Evolutionary conservation across 2,113 vertebrate genomes (phyloP).

Genomic region (Hippoglossus stenolepis): DNA sequence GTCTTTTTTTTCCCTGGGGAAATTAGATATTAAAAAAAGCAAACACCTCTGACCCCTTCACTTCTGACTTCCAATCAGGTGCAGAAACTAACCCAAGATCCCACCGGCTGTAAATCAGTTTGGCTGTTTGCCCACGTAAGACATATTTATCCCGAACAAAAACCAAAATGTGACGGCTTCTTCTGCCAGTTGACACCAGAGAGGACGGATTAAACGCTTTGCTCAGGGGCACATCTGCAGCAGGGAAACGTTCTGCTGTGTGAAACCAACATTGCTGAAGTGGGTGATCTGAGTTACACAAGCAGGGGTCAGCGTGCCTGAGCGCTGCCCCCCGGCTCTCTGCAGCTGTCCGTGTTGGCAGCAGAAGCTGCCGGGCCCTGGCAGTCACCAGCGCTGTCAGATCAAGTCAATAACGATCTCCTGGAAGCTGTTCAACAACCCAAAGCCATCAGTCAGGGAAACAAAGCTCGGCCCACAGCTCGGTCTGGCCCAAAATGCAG

Average conservation of each 20-base stretch:
- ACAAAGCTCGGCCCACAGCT: conserved; percentile 70
- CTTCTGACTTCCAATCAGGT: too few relatives aligned
- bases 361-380: conserved; percentile 16
- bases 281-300: conserved; percentile 15
- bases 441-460: conserved; percentile 67
- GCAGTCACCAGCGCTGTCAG: conserved; percentile 56
- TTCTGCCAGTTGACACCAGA: background rate
- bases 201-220: conserved; percentile 18
- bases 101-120: too few relatives aligned
- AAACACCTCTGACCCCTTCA: too few relatives aligned
- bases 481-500: conserved; percentile 53
- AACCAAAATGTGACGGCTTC: too few relatives aligned
- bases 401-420: conserved; percentile 69
- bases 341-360: conserved; percentile 68
- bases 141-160: too few relatives aligned
- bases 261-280: background rate
- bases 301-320: conserved; percentile 28
- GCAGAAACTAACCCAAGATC: too few relatives aligned
- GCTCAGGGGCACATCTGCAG: conserved; percentile 41
- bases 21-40: too few relatives aligned
- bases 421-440: conserved; percentile 70
- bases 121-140: too few relatives aligned
- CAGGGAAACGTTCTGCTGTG: conserved; percentile 11
- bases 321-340: conserved; percentile 39
- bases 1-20: too few relatives aligned